Evolutionary conservation across 2,113 vertebrate species (phyloP).

Genomic region (Actinemys pallida): DNA sequence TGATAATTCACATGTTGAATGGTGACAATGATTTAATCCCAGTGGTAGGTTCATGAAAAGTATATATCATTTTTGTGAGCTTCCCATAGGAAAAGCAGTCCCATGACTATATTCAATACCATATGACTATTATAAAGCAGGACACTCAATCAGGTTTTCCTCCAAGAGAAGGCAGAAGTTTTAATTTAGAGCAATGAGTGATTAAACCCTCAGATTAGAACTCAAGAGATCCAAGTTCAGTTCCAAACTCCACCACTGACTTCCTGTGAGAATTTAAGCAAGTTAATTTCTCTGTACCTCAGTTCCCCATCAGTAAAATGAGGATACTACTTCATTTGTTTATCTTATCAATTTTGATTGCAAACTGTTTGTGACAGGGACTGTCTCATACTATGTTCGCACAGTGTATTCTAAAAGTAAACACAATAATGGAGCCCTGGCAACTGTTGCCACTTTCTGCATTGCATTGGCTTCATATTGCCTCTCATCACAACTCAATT

Average conservation of each 20-base stretch:
- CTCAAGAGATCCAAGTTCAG: background rate
- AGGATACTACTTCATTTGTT: background rate
- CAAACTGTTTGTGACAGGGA: background rate
- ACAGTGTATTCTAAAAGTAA: background rate
- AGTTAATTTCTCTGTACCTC: background rate
- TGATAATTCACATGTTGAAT: background rate
- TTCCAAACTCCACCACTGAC: background rate
- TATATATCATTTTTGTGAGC: background rate
- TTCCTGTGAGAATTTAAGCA: background rate
- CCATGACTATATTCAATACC: background rate
- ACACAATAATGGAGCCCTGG: background rate
- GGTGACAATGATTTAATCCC: background rate
- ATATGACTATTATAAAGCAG: background rate
- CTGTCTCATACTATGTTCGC: background rate
- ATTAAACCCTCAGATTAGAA: background rate
- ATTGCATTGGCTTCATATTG: background rate
- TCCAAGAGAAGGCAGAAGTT: background rate
- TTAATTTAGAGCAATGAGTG: background rate
- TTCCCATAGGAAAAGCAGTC: background rate
- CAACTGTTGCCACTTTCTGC: background rate
- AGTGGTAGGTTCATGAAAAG: background rate
- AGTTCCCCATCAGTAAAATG: background rate
- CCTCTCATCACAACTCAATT: background rate
- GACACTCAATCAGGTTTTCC: background rate
- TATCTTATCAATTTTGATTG: background rate